Evolutionary conservation across 2,797 vertebrate genomes (phyloP).

Genomic region (Siniperca scherzeri): DNA sequence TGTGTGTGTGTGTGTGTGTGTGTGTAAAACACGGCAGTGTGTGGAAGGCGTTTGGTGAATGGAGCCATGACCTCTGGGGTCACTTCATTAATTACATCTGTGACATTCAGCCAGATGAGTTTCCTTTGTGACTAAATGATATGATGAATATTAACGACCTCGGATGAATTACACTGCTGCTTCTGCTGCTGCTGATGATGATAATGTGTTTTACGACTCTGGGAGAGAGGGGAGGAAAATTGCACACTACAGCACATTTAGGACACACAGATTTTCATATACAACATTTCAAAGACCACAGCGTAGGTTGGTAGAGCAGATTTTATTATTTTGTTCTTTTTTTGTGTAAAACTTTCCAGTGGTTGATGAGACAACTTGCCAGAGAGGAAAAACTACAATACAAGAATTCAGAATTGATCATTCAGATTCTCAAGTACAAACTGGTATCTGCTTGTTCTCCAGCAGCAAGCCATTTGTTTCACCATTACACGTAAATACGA

Average conservation of each 20-base stretch:
- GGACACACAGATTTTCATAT: conserved; percentile 77
- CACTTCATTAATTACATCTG: conserved; percentile 91
- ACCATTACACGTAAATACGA: conserved; percentile 31
- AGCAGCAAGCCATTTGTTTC: conserved; percentile 39
- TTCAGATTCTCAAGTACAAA: conserved; percentile 27
- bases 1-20: conserved; percentile 61
- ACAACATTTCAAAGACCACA: conserved; percentile 75
- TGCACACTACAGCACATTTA: conserved; percentile 84
- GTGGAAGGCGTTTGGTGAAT: conserved; percentile 87
- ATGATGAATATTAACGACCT: conserved; percentile 91
- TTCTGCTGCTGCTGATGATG: conserved; percentile 83
- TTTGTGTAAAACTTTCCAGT: conserved; percentile 42
- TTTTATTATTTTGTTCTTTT: conserved; percentile 67
- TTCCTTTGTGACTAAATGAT: conserved; percentile 91
- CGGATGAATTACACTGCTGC: conserved; percentile 86
- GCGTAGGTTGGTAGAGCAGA: conserved; percentile 43
- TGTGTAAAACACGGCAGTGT: conserved; percentile 63
- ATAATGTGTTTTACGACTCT: conserved; percentile 87
- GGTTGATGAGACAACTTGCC: conserved; percentile 43
- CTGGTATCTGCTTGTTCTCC: conserved; percentile 30
- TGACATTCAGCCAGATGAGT: conserved; percentile 92
- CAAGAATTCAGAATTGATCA: conserved; percentile 24
- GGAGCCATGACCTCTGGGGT: conserved; percentile 85
- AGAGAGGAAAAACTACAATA: conserved; percentile 37
- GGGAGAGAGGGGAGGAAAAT: conserved; percentile 78